Evolutionary conservation across 1,140 invertebrate species (phyloP).

Genomic region (Lithobius niger): DNA sequence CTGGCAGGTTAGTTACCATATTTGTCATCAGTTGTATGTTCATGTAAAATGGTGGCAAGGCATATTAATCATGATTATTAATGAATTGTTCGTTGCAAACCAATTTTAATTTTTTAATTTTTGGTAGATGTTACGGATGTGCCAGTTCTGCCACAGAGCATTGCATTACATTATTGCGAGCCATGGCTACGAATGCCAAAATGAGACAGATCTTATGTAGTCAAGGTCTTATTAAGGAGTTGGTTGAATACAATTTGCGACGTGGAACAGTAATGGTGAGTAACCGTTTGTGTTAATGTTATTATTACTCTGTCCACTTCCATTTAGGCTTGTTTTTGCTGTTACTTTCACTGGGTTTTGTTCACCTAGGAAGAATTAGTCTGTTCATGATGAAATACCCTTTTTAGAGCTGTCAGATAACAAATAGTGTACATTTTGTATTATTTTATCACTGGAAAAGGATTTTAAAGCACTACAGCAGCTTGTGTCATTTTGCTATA

Average conservation of each 20-base stretch:
- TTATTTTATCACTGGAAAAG: too few species aligned
- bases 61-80: slow-evolving; percentile 12
- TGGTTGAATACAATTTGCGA: slow-evolving; percentile 75
- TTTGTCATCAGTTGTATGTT: not conserved
- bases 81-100: not conserved
- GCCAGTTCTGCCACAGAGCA: slow-evolving; percentile 64
- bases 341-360: too few species aligned
- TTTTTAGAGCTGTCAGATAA: too few species aligned
- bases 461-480: too few species aligned
- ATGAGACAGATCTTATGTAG: slow-evolving; percentile 65
- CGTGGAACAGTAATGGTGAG: slow-evolving; percentile 46
- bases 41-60: slow-evolving; percentile 10
- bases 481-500: slow-evolving; percentile 35
- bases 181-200: slow-evolving; percentile 68
- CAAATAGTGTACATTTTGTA: too few species aligned
- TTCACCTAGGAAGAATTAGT: too few species aligned
- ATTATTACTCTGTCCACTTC: too few species aligned
- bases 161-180: slow-evolving; percentile 78
- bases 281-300: too few species aligned
- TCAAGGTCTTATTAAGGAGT: slow-evolving; percentile 74
- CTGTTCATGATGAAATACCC: too few species aligned
- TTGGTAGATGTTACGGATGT: slow-evolving; percentile 38
- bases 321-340: too few species aligned
- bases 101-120: not conserved
- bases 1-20: not conserved